Evolutionary conservation across 2,888 invertebrate species (phyloP).

Genomic region (Perithous albicinctus): DNA sequence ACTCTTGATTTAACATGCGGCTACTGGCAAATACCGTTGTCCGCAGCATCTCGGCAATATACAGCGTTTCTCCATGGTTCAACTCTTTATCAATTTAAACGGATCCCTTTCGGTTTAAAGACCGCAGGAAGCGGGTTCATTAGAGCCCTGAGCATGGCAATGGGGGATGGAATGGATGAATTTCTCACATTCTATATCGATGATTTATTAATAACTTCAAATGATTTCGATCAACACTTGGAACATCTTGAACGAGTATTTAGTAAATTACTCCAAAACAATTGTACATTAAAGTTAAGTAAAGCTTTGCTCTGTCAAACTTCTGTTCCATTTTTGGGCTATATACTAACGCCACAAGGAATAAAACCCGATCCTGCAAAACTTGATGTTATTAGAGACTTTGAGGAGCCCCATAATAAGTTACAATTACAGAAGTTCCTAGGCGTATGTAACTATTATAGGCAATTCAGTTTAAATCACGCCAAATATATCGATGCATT

Average conservation of each 20-base stretch:
- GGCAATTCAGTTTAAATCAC: constrained; percentile 37
- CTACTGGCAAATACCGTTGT: constrained; percentile 13
- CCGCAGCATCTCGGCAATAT: constrained; percentile 4
- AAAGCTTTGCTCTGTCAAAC: constrained; percentile 22
- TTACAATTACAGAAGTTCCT: constrained; percentile 71
- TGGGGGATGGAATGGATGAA: constrained; percentile 12
- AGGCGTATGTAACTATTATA: constrained; percentile 60
- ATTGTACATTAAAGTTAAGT: constrained; percentile 66
- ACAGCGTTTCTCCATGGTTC: constrained; percentile 8
- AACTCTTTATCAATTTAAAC: constrained; percentile 16
- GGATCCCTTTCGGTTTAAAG: too few relatives aligned
- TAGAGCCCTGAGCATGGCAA: constrained; percentile 16
- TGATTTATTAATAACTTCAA: constrained; percentile 6
- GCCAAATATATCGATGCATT: constrained; percentile 57
- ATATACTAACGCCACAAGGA: constrained; percentile 39
- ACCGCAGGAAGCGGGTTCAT: too few relatives aligned
- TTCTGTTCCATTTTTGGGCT: constrained; percentile 67
- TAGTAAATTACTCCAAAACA: constrained; percentile 57
- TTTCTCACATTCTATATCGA: constrained; percentile 23
- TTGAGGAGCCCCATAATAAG: constrained; percentile 68
- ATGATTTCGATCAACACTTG: constrained; percentile 28
- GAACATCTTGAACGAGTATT: constrained; percentile 68
- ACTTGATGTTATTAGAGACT: constrained; percentile 68
- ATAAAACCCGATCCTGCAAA: constrained; percentile 58
- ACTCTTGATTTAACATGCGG: constrained; percentile 8